Evolutionary conservation across 1,140 invertebrate genomes (phyloP), one percentile per base, ranked within the genome.

Genomic region (Lasioglossum baleicum): DNA sequence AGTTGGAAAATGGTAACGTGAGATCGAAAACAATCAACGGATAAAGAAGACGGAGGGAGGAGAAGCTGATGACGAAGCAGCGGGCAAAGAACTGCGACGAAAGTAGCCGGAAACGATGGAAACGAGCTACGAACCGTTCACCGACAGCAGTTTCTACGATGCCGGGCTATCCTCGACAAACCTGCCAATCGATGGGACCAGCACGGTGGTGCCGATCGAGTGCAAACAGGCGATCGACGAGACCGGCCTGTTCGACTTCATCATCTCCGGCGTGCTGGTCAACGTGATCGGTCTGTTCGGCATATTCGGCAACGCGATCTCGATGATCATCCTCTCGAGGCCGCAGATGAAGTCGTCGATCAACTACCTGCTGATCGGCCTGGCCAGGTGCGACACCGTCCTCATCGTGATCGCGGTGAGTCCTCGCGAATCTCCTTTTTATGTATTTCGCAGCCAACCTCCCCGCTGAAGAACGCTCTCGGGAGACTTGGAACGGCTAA

Each of bases 261-360:
- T 98, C 88, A 95, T 96, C 42, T 97, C 96, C 90, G 98, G 98
- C 22, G 94, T 99, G 61, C 92, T 98, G 61, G 94, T 98, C 17
- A 97, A 97, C 88, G 89, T 96, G 17, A 95, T 98, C 20, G 97
- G 97, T 67, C 88, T 96, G 0, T 95, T 98, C 42, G 98, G 98
- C 0, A 95, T 99, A 48, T 93, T 99, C 2, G 98, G 98, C 71
- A 99, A 99, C 91, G 94, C 96, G 35, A 96, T 99, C 22, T 97
- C 97, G 0, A 97, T 98, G 94, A 96, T 98, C 31, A 98, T 99
- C 44, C 93, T 99, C 11, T 97, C 96, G 17, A 94, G 97, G 53
- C 97, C 97, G 0, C 97, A 98, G 88, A 99, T 99, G 98, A 95
- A 96, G 84, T 98, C 97, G 11, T 98, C 97, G 83, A 98, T 99